Evolutionary conservation across 2,797 vertebrate species (phyloP).

Genomic region (Tamandua tetradactyla): DNA sequence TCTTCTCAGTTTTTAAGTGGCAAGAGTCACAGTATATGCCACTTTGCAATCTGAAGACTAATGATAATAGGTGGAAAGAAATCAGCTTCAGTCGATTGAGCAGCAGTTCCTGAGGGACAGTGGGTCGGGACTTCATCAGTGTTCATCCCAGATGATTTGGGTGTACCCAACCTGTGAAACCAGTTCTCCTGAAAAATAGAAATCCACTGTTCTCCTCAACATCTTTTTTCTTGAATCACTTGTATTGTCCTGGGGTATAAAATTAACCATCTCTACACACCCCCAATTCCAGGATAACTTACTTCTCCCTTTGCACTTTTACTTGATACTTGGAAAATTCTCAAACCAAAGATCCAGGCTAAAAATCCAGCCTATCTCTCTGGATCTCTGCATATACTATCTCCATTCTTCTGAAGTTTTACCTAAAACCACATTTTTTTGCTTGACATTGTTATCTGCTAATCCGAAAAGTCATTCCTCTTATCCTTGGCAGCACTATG

Average conservation of each 20-base stretch:
- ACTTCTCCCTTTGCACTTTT: neutral
- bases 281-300: neutral
- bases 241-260: neutral
- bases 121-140: neutral
- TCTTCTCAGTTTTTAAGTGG: neutral
- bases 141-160: neutral
- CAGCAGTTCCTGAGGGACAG: neutral
- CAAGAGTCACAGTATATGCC: neutral
- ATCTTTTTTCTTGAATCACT: neutral
- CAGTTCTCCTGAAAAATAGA: neutral
- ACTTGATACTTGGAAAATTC: neutral
- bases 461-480: slow-evolving; percentile 1
- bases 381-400: neutral
- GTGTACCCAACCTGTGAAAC: neutral
- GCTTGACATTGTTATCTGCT: neutral
- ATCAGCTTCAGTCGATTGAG: neutral
- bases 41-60: neutral
- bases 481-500: neutral
- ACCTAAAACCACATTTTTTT: slow-evolving; percentile 24
- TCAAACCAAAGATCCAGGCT: neutral
- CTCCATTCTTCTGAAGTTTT: neutral
- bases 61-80: neutral
- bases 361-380: neutral
- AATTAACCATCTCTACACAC: neutral
- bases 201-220: neutral